Evolutionary conservation across 1,140 invertebrate species (phyloP).

Genomic region (Heliconius nattereri): DNA sequence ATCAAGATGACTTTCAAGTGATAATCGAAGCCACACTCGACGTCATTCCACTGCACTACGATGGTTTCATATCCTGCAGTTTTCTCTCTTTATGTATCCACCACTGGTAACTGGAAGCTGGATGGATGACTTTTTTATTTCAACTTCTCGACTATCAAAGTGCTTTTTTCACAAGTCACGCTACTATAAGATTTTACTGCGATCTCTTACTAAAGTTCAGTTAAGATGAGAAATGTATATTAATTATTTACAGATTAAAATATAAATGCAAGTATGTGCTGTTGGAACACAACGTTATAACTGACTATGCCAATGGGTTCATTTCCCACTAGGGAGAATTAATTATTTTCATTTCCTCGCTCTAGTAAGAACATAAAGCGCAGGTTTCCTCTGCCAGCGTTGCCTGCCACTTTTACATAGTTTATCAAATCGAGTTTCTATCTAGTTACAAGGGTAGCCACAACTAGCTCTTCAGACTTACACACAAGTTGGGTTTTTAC

Average conservation of each 20-base stretch:
- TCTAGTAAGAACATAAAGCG: neutral
- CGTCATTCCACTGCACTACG: neutral
- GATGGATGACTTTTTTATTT: slow-evolving; percentile 57
- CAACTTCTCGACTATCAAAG: slow-evolving; percentile 55
- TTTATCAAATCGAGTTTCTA: neutral
- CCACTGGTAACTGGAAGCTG: slow-evolving; percentile 13
- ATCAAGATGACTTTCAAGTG: too few species aligned
- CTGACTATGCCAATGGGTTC: too few species aligned
- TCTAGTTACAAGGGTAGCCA: slow-evolving; percentile 32
- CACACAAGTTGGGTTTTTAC: slow-evolving; percentile 58
- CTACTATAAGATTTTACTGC: slow-evolving; percentile 57
- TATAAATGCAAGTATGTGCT: neutral
- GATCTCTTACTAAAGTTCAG: slow-evolving; percentile 29
- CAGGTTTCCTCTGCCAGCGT: neutral
- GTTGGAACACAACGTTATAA: too few species aligned
- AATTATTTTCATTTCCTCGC: too few species aligned
- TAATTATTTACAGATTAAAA: neutral
- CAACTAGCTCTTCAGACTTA: slow-evolving; percentile 39
- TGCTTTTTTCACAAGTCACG: slow-evolving; percentile 41
- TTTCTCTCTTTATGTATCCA: slow-evolving; percentile 48
- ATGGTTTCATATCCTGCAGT: slow-evolving; percentile 46
- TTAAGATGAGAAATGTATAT: neutral
- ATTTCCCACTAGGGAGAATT: too few species aligned
- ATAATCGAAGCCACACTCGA: too few species aligned
- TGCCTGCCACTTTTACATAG: neutral